A percentile compares a stretch with the other conserved stretches of the same genome.
These are phyloP conservation scores for Ceyx margarethae DNA, from an alignment of 2,113 vertebrate species.

Conservation along the genomic window DNA sequence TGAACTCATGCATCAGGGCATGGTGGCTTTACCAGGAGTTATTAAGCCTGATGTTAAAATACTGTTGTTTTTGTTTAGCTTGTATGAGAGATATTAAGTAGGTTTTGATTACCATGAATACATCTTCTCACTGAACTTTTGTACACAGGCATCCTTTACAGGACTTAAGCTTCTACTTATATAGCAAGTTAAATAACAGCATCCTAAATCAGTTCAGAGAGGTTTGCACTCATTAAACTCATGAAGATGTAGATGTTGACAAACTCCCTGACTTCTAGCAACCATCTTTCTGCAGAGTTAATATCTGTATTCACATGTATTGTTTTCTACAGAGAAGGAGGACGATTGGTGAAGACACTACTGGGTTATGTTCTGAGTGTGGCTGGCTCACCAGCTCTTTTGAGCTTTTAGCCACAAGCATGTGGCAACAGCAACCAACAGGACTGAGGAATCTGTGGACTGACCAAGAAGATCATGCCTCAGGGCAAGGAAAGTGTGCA, in stretches of 20 bases:
- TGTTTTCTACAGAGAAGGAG: neutral
- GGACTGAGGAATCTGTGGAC: neutral
- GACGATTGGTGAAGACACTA: neutral
- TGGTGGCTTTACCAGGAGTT: neutral
- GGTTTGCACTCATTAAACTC: neutral
- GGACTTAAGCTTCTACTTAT: neutral
- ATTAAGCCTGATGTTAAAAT: neutral
- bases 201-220: neutral
- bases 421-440: neutral
- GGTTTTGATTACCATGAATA: neutral
- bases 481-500: neutral
- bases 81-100: neutral
- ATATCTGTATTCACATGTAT: neutral
- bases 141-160: neutral
- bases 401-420: neutral
- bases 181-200: neutral
- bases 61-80: neutral
- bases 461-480: fast-evolving
- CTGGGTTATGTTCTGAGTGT: neutral
- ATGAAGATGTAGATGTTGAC: neutral
- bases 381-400: neutral
- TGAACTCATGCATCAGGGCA: neutral
- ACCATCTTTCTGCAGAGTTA: neutral
- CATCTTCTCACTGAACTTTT: neutral
- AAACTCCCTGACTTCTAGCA: neutral